Conservation (phyloP, 2,113 vertebrate genomes). For the Aspiorhynchus laticeps region DNA sequence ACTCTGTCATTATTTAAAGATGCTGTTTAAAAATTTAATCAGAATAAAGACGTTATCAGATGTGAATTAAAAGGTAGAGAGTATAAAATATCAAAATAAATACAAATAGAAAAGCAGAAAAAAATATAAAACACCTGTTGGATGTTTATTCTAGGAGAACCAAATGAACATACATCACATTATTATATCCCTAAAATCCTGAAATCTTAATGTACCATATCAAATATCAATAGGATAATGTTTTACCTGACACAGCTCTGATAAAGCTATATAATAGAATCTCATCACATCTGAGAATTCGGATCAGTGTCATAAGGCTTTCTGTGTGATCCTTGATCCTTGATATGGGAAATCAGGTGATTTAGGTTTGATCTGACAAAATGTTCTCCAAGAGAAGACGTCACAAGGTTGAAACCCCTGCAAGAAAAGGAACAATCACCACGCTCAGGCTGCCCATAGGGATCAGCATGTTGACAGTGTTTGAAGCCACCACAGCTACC, state of each 20-base stretch:
- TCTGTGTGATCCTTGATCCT: not conserved
- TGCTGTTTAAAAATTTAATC: not conserved
- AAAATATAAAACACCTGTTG: not conserved
- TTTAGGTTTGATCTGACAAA: not conserved
- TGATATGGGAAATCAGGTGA: conserved; percentile 23
- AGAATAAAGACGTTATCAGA: not conserved
- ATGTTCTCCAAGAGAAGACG: not conserved
- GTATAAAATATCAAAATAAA: not conserved
- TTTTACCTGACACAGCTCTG: not conserved
- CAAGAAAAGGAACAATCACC: conserved; percentile 34
- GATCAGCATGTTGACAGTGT: conserved; percentile 62
- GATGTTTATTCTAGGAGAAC: not conserved
- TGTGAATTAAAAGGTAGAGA: not conserved
- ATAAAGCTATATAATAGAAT: not conserved
- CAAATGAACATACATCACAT: not conserved
- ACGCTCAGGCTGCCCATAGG: conserved; percentile 51
- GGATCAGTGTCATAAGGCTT: not conserved
- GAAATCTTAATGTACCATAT: not conserved
- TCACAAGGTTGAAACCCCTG: conserved; percentile 30
- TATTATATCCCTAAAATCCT: not conserved
- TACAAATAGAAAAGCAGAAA: not conserved
- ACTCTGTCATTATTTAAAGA: not conserved
- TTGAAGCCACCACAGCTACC: conserved; percentile 73
- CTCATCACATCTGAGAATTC: not conserved
- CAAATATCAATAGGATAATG: not conserved